A percentile compares a stretch with the other conserved stretches of the same genome.
Evolutionary conservation across 2,797 vertebrate species (phyloP).

Genomic region (Catharus ustulatus): DNA sequence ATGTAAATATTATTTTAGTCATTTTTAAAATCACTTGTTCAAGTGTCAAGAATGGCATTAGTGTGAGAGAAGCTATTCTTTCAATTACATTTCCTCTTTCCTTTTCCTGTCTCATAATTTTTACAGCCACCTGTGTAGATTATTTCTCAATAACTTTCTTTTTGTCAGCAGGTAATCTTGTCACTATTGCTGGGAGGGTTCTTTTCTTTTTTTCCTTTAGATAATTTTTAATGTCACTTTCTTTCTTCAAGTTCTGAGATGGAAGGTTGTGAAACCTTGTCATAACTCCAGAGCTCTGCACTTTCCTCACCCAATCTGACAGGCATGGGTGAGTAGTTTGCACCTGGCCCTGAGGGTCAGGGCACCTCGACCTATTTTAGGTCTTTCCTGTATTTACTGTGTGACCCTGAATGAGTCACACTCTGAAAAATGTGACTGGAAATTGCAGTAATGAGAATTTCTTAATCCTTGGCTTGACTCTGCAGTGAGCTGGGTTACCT

Average conservation of each 20-base stretch:
- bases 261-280: background rate
- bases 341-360: slow-evolving; percentile 15
- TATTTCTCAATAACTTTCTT: background rate
- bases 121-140: background rate
- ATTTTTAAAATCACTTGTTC: slow-evolving; percentile 42
- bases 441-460: slow-evolving; percentile 5
- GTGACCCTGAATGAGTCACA: background rate
- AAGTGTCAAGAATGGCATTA: slow-evolving; percentile 32
- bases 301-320: background rate
- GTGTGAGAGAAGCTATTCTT: background rate
- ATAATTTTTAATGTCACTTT: background rate
- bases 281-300: background rate
- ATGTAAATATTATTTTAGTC: slow-evolving; percentile 54
- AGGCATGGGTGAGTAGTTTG: slow-evolving; percentile 11
- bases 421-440: slow-evolving; percentile 7
- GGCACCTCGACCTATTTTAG: background rate
- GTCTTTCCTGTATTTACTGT: background rate
- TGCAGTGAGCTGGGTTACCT: background rate
- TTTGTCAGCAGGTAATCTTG: background rate
- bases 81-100: slow-evolving; percentile 1
- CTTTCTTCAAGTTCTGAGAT: background rate
- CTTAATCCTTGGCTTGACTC: background rate
- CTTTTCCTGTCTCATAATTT: background rate
- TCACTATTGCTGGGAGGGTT: background rate
- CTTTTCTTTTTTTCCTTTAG: background rate